Evolutionary conservation across 2,888 invertebrate genomes (phyloP).

Genomic region (Rapana venosa): DNA sequence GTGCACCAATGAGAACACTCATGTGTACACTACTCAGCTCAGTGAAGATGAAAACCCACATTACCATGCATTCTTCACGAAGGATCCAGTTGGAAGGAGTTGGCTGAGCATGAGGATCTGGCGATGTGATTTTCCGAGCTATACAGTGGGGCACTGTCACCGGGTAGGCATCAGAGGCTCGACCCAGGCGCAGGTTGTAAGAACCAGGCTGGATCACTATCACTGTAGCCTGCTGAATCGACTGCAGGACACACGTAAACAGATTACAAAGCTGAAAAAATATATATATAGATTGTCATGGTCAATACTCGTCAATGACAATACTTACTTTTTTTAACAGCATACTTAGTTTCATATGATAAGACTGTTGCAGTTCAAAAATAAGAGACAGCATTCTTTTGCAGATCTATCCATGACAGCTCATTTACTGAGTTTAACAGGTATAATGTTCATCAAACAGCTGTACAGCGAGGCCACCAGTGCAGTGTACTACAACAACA

Average conservation of each 20-base stretch:
- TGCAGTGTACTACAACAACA: too few species aligned
- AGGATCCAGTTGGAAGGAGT: slow-evolving; percentile 67
- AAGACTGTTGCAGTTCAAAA: too few species aligned
- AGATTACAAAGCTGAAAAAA: too few species aligned
- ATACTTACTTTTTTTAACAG: too few species aligned
- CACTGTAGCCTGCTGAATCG: slow-evolving; percentile 70
- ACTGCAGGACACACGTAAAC: slow-evolving; percentile 54
- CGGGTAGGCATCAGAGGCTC: slow-evolving; percentile 93
- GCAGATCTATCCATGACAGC: too few species aligned
- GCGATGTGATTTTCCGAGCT: slow-evolving; percentile 82
- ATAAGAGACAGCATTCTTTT: too few species aligned
- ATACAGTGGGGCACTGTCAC: slow-evolving; percentile 91
- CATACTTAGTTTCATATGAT: too few species aligned
- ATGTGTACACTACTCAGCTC: not conserved
- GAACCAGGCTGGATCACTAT: slow-evolving; percentile 97
- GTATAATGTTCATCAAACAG: too few species aligned
- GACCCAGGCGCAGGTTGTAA: slow-evolving; percentile 90
- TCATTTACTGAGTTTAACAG: too few species aligned
- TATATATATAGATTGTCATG: too few species aligned
- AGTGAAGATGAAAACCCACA: not conserved
- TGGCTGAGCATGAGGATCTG: slow-evolving; percentile 49
- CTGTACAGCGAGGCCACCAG: too few species aligned
- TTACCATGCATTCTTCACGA: slow-evolving; percentile 69
- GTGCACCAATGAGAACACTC: not conserved
- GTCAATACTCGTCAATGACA: too few species aligned